Base-by-base conservation (phyloP, 2,797 vertebrate species). In the Cossypha dichroa region DNA sequence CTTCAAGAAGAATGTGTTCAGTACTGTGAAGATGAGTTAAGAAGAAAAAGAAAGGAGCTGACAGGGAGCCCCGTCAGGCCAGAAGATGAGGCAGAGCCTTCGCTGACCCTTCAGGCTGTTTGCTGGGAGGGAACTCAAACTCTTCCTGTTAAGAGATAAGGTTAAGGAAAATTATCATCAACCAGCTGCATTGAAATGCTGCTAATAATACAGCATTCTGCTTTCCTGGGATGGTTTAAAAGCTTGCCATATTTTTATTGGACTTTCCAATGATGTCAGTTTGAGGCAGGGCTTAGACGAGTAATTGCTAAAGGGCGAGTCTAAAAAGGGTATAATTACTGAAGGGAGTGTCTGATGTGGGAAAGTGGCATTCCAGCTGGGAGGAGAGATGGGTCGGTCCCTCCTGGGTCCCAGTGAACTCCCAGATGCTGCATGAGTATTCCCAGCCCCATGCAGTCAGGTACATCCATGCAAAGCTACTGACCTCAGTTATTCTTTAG, bases 211-310 rank as follows among this genome's bases (percentile, higher is more conserved):
- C 12, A 62, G 58, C 49, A 36, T 83, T 91, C 69, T 43, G 58
- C 85, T 95, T 81, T 85, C 89, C 90, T 85, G 46, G 40, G 75
- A 69, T 45, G 68, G 92, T 77, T 85, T 93, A 74, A 79, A 88
- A 77, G 74, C 91, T 87, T 83, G 91, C 52, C 1, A 36, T 85
- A 49, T 85, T 94, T 96, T 96, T 96, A 96, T 94, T 96, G 94
- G 92, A 78, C 85, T 96, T 97, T 68, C 82, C 95, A 95, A n/a
- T 95, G 93, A 97, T 96, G 95, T 97, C 96, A 97, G 91, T 90
- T 85, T 13, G 21, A 94, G 94, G 96, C 94, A 96, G 85, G 94
- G 91, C 69, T 94, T 95, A 90, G 69, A 86, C 12, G 0, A 92
- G 55, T 91, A 95, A 95, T 94, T 93, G 94, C 89, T 94, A 29